A percentile compares a stretch with the other conserved stretches of the same genome.
Evolutionary conservation across 2,113 vertebrate species (phyloP).

Genomic region (Piaya cayana): DNA sequence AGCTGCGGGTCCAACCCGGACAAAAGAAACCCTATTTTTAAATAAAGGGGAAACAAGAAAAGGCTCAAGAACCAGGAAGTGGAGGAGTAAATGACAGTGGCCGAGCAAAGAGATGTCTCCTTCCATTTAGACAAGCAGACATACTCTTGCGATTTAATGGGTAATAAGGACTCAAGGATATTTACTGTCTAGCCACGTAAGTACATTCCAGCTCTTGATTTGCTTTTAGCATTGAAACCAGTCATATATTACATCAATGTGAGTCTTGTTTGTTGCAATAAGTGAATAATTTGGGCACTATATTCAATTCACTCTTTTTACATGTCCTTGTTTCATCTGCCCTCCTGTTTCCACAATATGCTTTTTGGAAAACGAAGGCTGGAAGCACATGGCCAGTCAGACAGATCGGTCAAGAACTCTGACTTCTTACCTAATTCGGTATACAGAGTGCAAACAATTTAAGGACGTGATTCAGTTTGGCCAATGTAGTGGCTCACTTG

Average conservation of each 20-base stretch:
- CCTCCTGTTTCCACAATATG: slow-evolving; percentile 3
- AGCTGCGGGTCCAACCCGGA: slow-evolving; percentile 6
- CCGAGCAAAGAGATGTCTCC: slow-evolving; percentile 53
- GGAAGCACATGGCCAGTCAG: background rate
- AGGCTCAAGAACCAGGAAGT: slow-evolving; percentile 50
- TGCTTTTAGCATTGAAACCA: slow-evolving; percentile 63
- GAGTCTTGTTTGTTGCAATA: slow-evolving; percentile 58
- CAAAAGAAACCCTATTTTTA: slow-evolving; percentile 5
- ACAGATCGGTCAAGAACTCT: background rate
- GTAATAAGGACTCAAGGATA: slow-evolving; percentile 55
- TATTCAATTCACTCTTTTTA: slow-evolving; percentile 32
- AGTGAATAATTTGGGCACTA: slow-evolving; percentile 46
- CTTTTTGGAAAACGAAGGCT: slow-evolving; percentile 1
- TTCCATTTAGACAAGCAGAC: slow-evolving; percentile 63
- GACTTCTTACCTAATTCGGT: background rate
- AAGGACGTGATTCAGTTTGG: background rate
- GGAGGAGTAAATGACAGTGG: slow-evolving; percentile 57
- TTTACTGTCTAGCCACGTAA: slow-evolving; percentile 67
- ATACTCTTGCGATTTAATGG: slow-evolving; percentile 54
- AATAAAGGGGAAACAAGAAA: background rate
- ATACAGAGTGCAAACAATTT: background rate
- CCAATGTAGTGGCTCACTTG: background rate
- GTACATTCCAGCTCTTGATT: slow-evolving; percentile 67
- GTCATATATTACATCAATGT: slow-evolving; percentile 57
- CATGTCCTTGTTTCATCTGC: slow-evolving; percentile 33